Base-by-base conservation (phyloP, 1,140 invertebrate species). In the Camponotus floridanus region DNA sequence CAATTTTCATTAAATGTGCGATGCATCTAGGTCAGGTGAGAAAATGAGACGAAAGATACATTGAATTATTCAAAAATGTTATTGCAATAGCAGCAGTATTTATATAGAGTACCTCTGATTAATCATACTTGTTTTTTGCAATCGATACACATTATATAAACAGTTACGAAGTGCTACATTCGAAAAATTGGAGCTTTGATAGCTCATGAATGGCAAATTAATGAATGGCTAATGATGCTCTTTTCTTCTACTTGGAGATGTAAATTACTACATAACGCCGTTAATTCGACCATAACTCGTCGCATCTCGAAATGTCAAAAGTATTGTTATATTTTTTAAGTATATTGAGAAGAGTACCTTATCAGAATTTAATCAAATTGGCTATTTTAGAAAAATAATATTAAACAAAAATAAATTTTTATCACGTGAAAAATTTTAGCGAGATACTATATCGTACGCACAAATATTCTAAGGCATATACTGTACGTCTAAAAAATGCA, bases 41-140 rank as follows among this genome's bases (percentile, higher is more conserved):
- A 73, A 81, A 18, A 0, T 6, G 67, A 11, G 70, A 81, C 78
- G 51, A 81, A 26, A 81, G 67, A 26, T 67, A 59, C 26, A 26
- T 26, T 26, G 26, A 26, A 26, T 81, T 81, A 81, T 67, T 81
- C 67, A 81, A 61, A 81, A 81, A 39, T 59, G 48, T 73, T 31
- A 3, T 51, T 15, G 48, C 78, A 71, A 51, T 39, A 71, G 51
- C 51, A 39, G 26, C 9, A 2, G 59, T 33, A 21, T 18, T 15
- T 80, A 81, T 71, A 71, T 42, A 71, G 67, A 39, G 39, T 81
- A 51, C 13, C 26, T 13, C 3, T 81, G 21, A 81, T 81, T 81
- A 81, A 81, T 81, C 51, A 26, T 39, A 13, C n/a, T 59, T 73
- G 26, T 81, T 81, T 59, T 57, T 71, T 42, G 11, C 9, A 39